Percentiles rank a stretch among this genome's conserved stretches.
These are phyloP conservation scores for Acanthosepion lycidas DNA, from an alignment of 2,888 invertebrate genomes.

Conservation along the genomic window DNA sequence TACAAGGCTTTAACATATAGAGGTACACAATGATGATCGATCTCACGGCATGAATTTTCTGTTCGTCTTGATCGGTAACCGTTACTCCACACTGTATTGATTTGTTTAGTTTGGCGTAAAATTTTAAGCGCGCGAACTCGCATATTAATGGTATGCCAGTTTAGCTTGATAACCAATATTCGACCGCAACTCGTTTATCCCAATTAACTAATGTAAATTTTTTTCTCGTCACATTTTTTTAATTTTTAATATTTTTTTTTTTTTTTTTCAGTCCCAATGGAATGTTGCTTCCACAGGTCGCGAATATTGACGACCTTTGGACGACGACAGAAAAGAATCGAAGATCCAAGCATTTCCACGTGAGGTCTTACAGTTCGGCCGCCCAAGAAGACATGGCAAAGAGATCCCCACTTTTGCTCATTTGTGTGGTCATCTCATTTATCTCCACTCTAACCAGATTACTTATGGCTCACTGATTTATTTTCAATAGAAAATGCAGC, in stretches of 20 bases:
- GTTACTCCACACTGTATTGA: no score
- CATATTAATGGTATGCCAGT: no score
- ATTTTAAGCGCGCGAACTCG: no score
- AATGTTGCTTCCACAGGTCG: slow-evolving; percentile 33
- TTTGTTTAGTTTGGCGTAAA: no score
- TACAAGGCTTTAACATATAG: no score
- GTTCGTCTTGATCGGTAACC: no score
- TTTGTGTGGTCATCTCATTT: not conserved
- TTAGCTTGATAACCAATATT: no score
- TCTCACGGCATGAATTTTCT: no score
- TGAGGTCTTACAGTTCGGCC: slow-evolving; percentile 33
- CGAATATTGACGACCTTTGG: not conserved
- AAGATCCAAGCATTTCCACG: not conserved
- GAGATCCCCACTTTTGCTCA: not conserved
- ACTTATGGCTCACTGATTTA: not conserved
- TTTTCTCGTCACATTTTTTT: no score
- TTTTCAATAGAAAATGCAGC: not conserved
- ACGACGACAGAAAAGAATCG: slow-evolving; percentile 36
- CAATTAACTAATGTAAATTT: no score
- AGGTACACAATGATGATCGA: no score
- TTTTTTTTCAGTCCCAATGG: not conserved
- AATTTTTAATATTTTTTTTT: not conserved
- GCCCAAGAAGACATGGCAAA: not conserved
- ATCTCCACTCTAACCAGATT: not conserved
- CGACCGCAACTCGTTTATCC: no score